Percentiles rank a stretch among this genome's conserved stretches.
phyloP scores from a whole-genome alignment of 2,113 vertebrate species.

The Coryphaenoides rupestris region DNA sequence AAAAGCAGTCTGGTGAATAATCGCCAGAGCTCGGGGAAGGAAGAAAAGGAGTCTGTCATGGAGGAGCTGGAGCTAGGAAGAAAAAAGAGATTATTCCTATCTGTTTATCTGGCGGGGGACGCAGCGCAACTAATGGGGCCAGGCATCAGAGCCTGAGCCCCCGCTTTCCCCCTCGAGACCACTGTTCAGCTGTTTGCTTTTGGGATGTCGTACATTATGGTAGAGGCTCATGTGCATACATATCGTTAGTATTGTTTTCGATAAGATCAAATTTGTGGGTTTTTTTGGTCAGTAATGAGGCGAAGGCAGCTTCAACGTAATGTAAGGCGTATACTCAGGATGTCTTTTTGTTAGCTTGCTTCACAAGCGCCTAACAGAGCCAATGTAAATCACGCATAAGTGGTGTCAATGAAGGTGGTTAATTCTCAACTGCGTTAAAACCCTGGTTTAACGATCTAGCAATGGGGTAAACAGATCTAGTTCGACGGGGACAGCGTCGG shows the following conservation, averaged over 20 bases:
- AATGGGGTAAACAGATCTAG: too few species aligned
- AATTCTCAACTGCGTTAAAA: too few species aligned
- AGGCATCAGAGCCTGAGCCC: conserved; percentile 34
- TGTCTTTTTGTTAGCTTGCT: too few species aligned
- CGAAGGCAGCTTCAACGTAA: too few species aligned
- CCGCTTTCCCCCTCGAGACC: too few species aligned
- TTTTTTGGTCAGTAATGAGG: background rate
- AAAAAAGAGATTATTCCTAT: conserved; percentile 63
- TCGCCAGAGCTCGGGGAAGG: conserved; percentile 29
- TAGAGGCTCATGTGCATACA: conserved; percentile 27
- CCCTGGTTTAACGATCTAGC: too few species aligned
- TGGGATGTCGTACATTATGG: background rate
- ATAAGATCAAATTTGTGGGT: too few species aligned
- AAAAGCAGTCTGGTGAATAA: conserved; percentile 57
- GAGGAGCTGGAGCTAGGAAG: conserved; percentile 48
- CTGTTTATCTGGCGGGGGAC: conserved; percentile 53
- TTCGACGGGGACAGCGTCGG: too few species aligned
- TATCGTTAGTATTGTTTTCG: conserved; percentile 11
- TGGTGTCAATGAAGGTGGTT: too few species aligned
- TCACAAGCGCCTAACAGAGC: too few species aligned
- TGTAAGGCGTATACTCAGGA: too few species aligned
- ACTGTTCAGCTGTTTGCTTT: conserved; percentile 49
- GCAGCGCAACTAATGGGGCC: conserved; percentile 57
- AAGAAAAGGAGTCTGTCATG: conserved; percentile 52
- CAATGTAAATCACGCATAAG: too few species aligned